A percentile compares a stretch with the other conserved stretches of the same genome.
phyloP scores from a whole-genome alignment of 2,113 vertebrate genomes.

The Cochlearius cochlearius region DNA sequence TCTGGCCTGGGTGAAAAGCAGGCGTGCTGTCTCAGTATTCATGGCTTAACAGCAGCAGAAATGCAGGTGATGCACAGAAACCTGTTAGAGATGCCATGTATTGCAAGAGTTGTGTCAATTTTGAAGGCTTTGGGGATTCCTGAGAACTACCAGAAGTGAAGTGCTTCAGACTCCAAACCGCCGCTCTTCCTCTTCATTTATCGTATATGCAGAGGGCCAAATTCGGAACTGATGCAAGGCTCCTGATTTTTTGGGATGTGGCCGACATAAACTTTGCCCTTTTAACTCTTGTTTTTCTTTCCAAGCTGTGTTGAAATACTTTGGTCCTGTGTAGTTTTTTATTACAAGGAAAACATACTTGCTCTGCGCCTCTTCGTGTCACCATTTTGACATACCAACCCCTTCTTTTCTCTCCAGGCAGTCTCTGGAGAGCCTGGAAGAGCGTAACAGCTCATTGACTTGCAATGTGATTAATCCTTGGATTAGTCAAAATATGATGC shows the following conservation, averaged over 20 bases:
- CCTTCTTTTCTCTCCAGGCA: not conserved
- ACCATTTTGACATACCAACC: not conserved
- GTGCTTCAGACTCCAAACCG: not conserved
- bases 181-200: not conserved
- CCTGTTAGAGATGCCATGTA: not conserved
- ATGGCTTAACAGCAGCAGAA: not conserved
- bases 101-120: not conserved
- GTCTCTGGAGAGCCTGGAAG: constrained; percentile 25
- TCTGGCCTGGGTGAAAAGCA: not conserved
- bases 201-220: not conserved
- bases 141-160: not conserved
- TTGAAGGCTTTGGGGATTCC: not conserved
- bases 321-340: not conserved
- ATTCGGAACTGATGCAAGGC: not conserved
- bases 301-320: constrained; percentile 14
- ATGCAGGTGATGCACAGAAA: not conserved
- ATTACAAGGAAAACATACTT: constrained; percentile 14
- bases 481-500: constrained; percentile 66
- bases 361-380: not conserved
- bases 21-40: not conserved
- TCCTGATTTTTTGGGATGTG: not conserved
- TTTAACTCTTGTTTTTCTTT: constrained; percentile 52
- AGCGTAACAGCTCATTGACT: constrained; percentile 45
- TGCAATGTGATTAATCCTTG: constrained; percentile 69
- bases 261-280: not conserved